Percentiles rank a stretch among this genome's conserved stretches.
phyloP scores from a whole-genome alignment of 2,113 vertebrate genomes.

The Ptychochromis oligacanthus region DNA sequence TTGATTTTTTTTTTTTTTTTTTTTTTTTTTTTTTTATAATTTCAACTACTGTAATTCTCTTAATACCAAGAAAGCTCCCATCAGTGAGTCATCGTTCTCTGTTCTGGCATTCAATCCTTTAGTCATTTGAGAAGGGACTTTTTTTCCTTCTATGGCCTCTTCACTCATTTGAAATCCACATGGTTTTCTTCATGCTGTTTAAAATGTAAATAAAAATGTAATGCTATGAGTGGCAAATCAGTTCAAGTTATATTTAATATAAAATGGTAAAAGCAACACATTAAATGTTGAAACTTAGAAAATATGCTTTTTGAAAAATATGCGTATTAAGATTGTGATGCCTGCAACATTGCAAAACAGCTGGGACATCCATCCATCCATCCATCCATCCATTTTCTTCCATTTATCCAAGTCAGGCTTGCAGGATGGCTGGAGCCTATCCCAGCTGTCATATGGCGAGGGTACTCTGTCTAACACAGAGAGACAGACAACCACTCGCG shows the following conservation, averaged over 20 bases:
- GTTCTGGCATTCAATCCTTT: background rate
- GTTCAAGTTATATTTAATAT: background rate
- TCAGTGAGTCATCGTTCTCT: background rate
- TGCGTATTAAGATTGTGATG: no score
- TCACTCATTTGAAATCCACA: background rate
- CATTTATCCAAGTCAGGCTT: background rate
- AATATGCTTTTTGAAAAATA: no score
- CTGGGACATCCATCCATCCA: no score
- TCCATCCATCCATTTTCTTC: background rate
- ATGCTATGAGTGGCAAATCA: background rate
- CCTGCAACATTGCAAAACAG: no score
- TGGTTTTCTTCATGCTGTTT: constrained; percentile 1
- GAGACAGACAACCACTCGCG: background rate
- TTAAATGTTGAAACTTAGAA: no score
- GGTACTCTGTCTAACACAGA: background rate
- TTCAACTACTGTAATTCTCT: background rate
- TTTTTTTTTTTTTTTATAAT: background rate
- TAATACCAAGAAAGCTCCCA: background rate
- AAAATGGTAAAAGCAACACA: background rate
- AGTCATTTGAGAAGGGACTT: background rate
- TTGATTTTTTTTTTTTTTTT: no score
- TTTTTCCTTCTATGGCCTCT: background rate
- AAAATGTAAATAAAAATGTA: background rate
- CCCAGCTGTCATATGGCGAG: background rate
- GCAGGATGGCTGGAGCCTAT: background rate